phyloP scores from a whole-genome alignment of 1,140 invertebrate species.

The Apocrypta bakeri region DNA sequence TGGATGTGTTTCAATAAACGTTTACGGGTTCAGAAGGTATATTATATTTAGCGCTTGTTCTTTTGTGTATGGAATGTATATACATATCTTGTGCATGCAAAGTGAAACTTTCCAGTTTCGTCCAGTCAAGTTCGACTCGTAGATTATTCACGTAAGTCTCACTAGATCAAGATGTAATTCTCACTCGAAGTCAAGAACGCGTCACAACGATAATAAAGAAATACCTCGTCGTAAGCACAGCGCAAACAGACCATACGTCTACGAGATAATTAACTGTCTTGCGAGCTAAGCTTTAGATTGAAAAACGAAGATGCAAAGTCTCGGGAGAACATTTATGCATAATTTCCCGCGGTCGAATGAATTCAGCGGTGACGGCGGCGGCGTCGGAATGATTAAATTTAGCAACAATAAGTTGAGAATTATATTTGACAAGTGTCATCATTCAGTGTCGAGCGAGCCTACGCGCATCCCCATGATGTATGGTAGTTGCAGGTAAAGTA shows the following conservation, averaged over 20 bases:
- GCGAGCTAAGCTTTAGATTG: background rate
- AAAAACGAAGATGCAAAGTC: background rate
- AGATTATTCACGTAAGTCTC: background rate
- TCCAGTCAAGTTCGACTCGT: no score
- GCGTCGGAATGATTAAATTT: slow-evolving; percentile 30
- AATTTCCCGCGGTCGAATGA: background rate
- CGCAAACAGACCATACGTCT: background rate
- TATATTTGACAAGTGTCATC: slow-evolving; percentile 20
- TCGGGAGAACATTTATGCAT: background rate
- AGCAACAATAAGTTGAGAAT: slow-evolving; percentile 33
- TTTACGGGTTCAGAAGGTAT: background rate
- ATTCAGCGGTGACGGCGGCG: background rate
- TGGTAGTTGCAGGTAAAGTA: slow-evolving; percentile 21
- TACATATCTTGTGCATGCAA: no score
- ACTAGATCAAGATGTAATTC: background rate
- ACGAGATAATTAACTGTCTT: slow-evolving; percentile 11
- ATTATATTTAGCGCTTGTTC: background rate
- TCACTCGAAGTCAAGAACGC: background rate
- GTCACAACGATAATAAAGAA: slow-evolving; percentile 6
- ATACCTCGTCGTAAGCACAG: background rate
- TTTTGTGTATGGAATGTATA: no score
- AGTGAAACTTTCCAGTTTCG: background rate
- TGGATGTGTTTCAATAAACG: slow-evolving; percentile 3
- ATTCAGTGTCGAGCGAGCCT: slow-evolving; percentile 28
- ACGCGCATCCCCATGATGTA: slow-evolving; percentile 25